A percentile compares a stretch with the other conserved stretches of the same genome.
phyloP scores from a whole-genome alignment of 1,140 invertebrate species.

The Lerema accius region DNA sequence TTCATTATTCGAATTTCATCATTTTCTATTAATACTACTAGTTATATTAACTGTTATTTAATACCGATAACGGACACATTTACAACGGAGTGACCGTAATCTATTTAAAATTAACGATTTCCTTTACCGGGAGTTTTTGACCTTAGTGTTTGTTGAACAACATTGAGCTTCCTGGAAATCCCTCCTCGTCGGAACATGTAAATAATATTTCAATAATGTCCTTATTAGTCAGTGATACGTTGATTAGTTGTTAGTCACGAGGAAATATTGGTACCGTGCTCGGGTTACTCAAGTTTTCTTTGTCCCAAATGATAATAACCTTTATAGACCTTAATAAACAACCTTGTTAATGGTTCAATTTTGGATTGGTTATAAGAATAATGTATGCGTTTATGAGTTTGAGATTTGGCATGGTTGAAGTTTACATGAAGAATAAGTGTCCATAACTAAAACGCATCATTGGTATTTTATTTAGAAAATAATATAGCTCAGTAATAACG shows the following conservation, averaged over 20 bases:
- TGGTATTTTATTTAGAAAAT: too few relatives aligned
- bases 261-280: neutral
- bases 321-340: too few relatives aligned
- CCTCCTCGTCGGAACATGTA: neutral
- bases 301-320: neutral
- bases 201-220: conserved; percentile 2
- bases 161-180: conserved; percentile 7
- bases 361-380: too few relatives aligned
- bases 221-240: conserved; percentile 34
- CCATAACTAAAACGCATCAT: too few relatives aligned
- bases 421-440: too few relatives aligned
- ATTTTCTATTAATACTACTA: too few relatives aligned
- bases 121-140: conserved; percentile 15
- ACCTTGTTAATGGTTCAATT: too few relatives aligned
- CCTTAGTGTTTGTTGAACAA: conserved; percentile 12
- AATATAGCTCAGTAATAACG: too few relatives aligned
- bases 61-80: neutral
- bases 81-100: neutral
- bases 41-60: neutral
- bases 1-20: too few relatives aligned
- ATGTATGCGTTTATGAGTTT: too few relatives aligned
- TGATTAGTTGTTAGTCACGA: conserved; percentile 34
- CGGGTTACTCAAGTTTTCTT: neutral
- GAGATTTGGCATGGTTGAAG: too few relatives aligned
- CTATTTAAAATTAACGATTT: conserved; percentile 6